Conservation (phyloP, 2,888 invertebrate species). For the Heliconius erato region DNA sequence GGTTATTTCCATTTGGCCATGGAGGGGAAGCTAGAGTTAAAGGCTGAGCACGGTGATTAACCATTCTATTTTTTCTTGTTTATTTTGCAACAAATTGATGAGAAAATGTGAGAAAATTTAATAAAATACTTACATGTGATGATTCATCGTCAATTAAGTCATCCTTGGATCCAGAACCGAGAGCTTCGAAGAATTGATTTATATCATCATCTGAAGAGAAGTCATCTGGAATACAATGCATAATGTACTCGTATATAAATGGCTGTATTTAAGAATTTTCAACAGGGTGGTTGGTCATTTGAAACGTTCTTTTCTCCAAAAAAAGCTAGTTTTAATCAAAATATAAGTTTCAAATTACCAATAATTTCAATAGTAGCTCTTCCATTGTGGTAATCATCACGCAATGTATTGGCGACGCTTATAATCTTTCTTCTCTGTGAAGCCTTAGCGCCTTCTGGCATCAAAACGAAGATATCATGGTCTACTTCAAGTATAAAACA, state of each 20-base stretch:
- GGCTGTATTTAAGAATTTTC: background rate
- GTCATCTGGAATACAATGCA: constrained; percentile 80
- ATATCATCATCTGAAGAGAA: constrained; percentile 88
- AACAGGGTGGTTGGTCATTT: too few species aligned
- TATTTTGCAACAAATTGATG: background rate
- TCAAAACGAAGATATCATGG: constrained; percentile 93
- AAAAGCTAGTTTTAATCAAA: background rate
- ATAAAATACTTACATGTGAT: constrained; percentile 58
- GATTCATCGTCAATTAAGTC: constrained; percentile 89
- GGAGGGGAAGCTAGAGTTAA: too few species aligned
- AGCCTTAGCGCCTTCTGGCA: constrained; percentile 92
- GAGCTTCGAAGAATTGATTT: constrained; percentile 90
- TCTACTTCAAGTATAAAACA: constrained; percentile 96
- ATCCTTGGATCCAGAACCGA: constrained; percentile 91
- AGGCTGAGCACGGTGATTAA: too few species aligned
- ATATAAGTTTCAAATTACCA: constrained; percentile 77
- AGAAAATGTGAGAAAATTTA: background rate
- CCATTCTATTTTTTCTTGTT: background rate
- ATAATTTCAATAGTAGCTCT: constrained; percentile 92
- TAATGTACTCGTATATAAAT: background rate
- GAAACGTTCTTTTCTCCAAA: background rate
- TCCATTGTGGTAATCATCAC: constrained; percentile 95
- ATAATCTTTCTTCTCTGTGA: constrained; percentile 94
- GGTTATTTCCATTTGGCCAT: too few species aligned
- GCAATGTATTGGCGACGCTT: constrained; percentile 92